phyloP scores from a whole-genome alignment of 2,113 vertebrate genomes.

The Pithys albifrons region DNA sequence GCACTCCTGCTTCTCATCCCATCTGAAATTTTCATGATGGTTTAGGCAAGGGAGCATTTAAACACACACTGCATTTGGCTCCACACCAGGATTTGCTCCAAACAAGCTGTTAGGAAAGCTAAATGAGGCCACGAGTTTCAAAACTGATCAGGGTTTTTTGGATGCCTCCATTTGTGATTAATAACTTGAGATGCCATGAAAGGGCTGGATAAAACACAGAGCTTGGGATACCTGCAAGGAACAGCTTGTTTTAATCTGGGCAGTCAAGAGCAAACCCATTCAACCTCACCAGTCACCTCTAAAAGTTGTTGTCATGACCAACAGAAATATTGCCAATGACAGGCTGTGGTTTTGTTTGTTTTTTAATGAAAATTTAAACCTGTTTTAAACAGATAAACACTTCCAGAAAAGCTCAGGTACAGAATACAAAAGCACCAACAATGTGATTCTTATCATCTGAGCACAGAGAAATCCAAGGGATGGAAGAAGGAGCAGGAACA shows the following conservation, averaged over 20 bases:
- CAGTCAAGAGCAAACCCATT: not conserved
- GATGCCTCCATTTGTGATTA: slow-evolving; percentile 55
- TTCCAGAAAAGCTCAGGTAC: slow-evolving; percentile 23
- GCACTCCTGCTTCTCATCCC: slow-evolving; percentile 53
- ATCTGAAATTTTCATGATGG: slow-evolving; percentile 61
- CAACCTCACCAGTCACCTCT: slow-evolving; percentile 1
- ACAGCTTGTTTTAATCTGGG: not conserved
- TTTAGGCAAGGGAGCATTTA: slow-evolving; percentile 69
- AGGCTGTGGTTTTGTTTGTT: not conserved
- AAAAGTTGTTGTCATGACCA: not conserved
- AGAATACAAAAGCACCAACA: not conserved
- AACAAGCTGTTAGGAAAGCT: slow-evolving; percentile 65
- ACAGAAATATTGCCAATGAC: not conserved
- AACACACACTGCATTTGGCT: slow-evolving; percentile 62
- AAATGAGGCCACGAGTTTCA: slow-evolving; percentile 63
- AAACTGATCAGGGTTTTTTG: slow-evolving; percentile 52
- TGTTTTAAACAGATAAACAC: slow-evolving; percentile 30
- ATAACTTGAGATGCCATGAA: slow-evolving; percentile 24
- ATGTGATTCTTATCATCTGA: not conserved
- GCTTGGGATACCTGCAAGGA: not conserved
- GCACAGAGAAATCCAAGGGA: not conserved
- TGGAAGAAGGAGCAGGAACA: not conserved
- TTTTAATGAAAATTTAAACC: slow-evolving; percentile 33
- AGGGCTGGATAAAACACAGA: not conserved
- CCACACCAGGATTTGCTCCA: slow-evolving; percentile 46